Conservation (phyloP, 2,113 vertebrate genomes). For the Phoxinus phoxinus region DNA sequence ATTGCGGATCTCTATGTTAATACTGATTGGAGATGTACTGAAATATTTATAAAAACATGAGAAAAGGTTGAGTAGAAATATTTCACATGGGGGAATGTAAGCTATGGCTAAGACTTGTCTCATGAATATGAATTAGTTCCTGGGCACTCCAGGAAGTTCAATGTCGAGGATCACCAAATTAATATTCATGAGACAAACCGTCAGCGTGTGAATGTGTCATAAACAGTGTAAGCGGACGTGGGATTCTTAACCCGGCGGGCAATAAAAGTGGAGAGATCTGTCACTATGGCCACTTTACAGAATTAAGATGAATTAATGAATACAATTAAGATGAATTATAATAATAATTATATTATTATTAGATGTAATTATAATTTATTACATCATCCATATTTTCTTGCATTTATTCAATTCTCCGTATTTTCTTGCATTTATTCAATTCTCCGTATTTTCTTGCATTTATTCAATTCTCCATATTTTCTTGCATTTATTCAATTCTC, state of each 20-base stretch:
- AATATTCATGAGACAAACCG: constrained; percentile 3
- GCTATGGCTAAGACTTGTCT: not conserved
- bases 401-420: too few relatives aligned
- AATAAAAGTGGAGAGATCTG: not conserved
- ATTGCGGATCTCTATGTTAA: not conserved
- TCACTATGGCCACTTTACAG: too few relatives aligned
- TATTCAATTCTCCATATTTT: too few relatives aligned
- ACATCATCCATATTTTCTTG: too few relatives aligned
- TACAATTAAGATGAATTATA: too few relatives aligned
- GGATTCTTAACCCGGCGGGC: not conserved
- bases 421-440: too few relatives aligned
- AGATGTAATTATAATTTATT: too few relatives aligned
- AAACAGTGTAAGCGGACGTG: not conserved
- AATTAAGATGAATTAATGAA: too few relatives aligned
- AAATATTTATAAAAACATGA: not conserved
- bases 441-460: too few relatives aligned
- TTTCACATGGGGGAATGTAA: not conserved
- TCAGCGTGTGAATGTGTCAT: not conserved
- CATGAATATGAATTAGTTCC: constrained; percentile 8
- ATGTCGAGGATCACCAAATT: not conserved
- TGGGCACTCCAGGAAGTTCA: not conserved
- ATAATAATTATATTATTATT: too few relatives aligned
- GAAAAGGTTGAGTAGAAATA: not conserved
- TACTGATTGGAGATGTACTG: not conserved
- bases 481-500: too few relatives aligned